These are phyloP conservation scores for Dynastes grantii DNA, from an alignment of 2,888 invertebrate species.

Conservation along the genomic window DNA sequence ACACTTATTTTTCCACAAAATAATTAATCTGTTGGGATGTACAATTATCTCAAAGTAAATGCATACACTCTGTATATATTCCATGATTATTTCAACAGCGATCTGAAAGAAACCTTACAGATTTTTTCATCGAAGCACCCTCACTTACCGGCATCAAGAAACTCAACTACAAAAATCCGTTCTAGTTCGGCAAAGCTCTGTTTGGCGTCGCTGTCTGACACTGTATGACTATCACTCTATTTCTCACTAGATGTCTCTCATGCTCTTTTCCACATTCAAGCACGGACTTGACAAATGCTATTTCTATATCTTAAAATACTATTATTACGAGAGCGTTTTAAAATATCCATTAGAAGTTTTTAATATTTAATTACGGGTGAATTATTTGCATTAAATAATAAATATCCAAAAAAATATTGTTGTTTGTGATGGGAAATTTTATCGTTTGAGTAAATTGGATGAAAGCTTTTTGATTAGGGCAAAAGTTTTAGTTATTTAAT, in stretches of 20 bases:
- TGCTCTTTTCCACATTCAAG: background rate
- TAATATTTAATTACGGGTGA: background rate
- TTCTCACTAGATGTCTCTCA: background rate
- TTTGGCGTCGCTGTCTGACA: background rate
- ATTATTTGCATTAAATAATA: background rate
- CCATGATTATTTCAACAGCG: too few species aligned
- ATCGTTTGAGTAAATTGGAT: too few species aligned
- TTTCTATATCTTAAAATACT: background rate
- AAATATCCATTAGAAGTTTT: background rate
- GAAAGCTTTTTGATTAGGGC: too few species aligned
- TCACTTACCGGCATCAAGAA: background rate
- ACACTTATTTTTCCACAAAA: too few species aligned
- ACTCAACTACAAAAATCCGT: background rate
- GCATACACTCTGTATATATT: too few species aligned
- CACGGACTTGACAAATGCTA: background rate
- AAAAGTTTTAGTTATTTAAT: too few species aligned
- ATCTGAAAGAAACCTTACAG: too few species aligned
- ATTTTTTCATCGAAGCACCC: background rate
- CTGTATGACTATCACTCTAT: background rate
- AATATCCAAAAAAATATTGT: background rate
- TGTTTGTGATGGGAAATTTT: too few species aligned
- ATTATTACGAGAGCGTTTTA: conserved; percentile 1
- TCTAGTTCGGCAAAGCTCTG: conserved; percentile 5
- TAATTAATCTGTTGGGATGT: too few species aligned
- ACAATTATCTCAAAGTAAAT: too few species aligned